Evolutionary conservation across 2,797 vertebrate species (phyloP).

Genomic region (Melanotaenia parkinsoni): DNA sequence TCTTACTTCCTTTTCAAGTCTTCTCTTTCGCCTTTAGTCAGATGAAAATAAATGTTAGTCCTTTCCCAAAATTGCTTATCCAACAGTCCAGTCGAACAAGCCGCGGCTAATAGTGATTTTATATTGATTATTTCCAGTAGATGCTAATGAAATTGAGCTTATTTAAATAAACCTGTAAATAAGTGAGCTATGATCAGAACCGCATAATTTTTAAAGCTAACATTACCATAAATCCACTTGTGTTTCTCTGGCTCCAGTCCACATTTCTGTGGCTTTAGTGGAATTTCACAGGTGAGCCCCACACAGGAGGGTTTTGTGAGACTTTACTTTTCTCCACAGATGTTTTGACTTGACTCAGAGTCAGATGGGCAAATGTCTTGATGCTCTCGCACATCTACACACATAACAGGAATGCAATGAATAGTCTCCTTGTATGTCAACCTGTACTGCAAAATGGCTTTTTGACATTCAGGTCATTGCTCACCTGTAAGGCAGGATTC

Average conservation of each 20-base stretch:
- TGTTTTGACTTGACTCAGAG: slow-evolving; percentile 50
- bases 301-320: slow-evolving; percentile 59
- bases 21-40: neutral
- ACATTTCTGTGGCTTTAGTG: slow-evolving; percentile 59
- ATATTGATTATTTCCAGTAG: neutral
- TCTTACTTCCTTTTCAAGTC: neutral
- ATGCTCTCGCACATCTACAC: slow-evolving; percentile 33
- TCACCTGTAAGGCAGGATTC: slow-evolving; percentile 9
- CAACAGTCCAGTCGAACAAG: neutral
- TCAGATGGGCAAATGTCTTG: slow-evolving; percentile 44
- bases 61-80: neutral
- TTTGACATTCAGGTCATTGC: slow-evolving; percentile 16
- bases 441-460: slow-evolving; percentile 24
- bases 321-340: slow-evolving; percentile 46
- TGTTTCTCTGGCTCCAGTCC: slow-evolving; percentile 45
- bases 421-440: slow-evolving; percentile 31
- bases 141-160: slow-evolving; percentile 1
- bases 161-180: slow-evolving; percentile 8
- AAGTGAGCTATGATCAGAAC: slow-evolving; percentile 7
- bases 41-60: neutral
- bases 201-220: slow-evolving; percentile 3
- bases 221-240: slow-evolving; percentile 53
- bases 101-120: neutral
- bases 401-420: slow-evolving; percentile 11
- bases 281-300: slow-evolving; percentile 71